Base-by-base conservation (phyloP, 2,113 vertebrate species). In the mouse (Mus musculus) region DNA sequence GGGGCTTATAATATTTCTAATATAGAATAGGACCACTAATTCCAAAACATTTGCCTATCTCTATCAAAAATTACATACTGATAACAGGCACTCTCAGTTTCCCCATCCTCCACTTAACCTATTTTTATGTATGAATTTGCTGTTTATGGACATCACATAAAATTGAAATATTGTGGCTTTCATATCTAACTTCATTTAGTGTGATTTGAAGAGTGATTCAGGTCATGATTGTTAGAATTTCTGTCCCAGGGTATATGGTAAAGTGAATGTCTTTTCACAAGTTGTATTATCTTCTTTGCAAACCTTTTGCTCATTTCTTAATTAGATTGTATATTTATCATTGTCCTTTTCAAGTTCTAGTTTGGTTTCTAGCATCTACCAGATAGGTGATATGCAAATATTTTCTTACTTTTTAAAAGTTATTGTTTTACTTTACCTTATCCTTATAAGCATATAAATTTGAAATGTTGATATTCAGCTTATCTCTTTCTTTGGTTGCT, bases 371-470 rank as follows among this genome's bases (percentile, higher is more conserved):
- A 46, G 59, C 7, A 63, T 30, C 59, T 84, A 30, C 59, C 13
- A 84, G 24, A 46, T 84, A 84, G 1, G 30, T 65, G 33, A 82
- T 90, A 76, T 90, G 52, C 75, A 77, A 36, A 56, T 94, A 81
- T 82, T 91, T 93, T 93, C 65, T 86, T 76, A 10, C 17, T 49
- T 87, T 92, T 94, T 90, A 12, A 75, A 54, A 67, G 3, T 52
- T 39, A 3, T 61, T 26, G 69, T 94, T 93, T 91, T 49, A 77
- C 24, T 89, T 82, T 91, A 22, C 49, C 49, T 3, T 67, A 20
- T 94, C n/a, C 61, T 88, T 91, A 24, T 24, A 87, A 92, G 2
- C 26, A 75, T 81, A 94, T 22, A 93, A 92, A 39, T 86, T 94
- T 63, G 78, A 61, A 71, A 54, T 90, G 69, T 92, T 86, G 42